Evolutionary conservation across 92 coral and sea anemone genomes (phyloP).

Genomic region (Palythoa heliodiscus): DNA sequence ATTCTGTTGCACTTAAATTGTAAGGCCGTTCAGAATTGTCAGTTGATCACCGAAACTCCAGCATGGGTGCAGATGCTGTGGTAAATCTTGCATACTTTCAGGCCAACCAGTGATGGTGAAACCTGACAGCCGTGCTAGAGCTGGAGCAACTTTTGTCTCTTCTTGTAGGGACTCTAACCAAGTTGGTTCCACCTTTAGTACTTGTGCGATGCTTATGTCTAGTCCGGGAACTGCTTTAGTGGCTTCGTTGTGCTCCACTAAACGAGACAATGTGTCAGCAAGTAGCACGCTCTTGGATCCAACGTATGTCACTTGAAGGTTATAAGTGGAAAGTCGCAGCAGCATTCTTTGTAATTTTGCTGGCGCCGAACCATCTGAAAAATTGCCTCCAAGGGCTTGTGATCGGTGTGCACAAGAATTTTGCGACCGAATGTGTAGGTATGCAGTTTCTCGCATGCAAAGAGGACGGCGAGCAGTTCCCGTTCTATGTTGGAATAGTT

Average conservation of each 20-base stretch:
- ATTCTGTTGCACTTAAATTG: constrained; percentile 61
- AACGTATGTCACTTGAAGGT: constrained; percentile 59
- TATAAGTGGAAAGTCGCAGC: constrained; percentile 54
- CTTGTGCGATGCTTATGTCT: constrained; percentile 64
- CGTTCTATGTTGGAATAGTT: constrained; percentile 73
- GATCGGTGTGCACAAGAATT: constrained; percentile 61
- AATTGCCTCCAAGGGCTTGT: constrained; percentile 64
- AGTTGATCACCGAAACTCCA: constrained; percentile 44
- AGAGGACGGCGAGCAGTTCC: constrained; percentile 66
- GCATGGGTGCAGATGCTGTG: constrained; percentile 43
- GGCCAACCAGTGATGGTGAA: constrained; percentile 72
- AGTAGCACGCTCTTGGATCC: constrained; percentile 52
- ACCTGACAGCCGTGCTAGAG: constrained; percentile 40
- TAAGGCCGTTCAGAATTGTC: constrained; percentile 40
- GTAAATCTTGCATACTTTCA: constrained; percentile 56
- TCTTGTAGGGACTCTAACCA: constrained; percentile 51
- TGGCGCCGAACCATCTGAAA: constrained; percentile 60
- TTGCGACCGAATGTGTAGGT: constrained; percentile 67
- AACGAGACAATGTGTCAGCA: constrained; percentile 64
- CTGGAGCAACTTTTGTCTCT: constrained; percentile 43
- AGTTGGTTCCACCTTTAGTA: constrained; percentile 67
- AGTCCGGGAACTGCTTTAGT: constrained; percentile 17
- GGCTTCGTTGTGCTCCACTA: constrained; percentile 42
- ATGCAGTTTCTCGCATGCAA: constrained; percentile 71
- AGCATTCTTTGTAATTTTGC: constrained; percentile 61